Base-by-base conservation (phyloP, 2,888 invertebrate species). In the Melieria picta region DNA sequence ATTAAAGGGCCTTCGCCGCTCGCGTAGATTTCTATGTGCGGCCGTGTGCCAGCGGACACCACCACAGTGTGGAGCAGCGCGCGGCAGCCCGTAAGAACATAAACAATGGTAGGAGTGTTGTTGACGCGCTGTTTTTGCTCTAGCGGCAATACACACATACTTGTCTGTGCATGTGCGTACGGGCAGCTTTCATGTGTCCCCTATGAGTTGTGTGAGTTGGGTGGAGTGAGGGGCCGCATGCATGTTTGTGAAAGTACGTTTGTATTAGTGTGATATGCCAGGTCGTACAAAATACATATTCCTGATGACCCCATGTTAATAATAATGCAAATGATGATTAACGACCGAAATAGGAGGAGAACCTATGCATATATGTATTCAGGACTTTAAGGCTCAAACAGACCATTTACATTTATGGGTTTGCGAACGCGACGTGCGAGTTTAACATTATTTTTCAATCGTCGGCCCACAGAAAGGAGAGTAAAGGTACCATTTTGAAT, bases 311-410 rank as follows among this genome's bases (percentile, higher is more conserved):
- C 71, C 75, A 61, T 77, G 77, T 76, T 77, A 76, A 77, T 77
- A 77, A 77, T 75, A 73, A 74, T 75, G 77, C 73, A 81, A 82
- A 82, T 80, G 75, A 81, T 82, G 81, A 82, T 82, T 83, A 82
- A 82, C 79, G 77, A 65, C 72, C 61, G 72, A 70, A 74, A 68
- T 71, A 71, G 71, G 74, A 65, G 71, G 61, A 65, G 74, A 69
- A 69, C 30, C 30, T 30, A 30, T 30, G 30, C 30, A 30, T 30
- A 3, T 30, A 30, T 30, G 30, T 30, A 30, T 30, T 30, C 30
- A 30, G 30, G 30, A 30, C 30, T 30, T 30, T 30, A 30, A 30
- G 30, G 30, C 30, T 30, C 30, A 30, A 30, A 30, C 30, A 30
- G 30, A 30, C 30, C 30, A 30, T 30, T 30, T 30, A 30, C 30